Evolutionary conservation across 2,113 vertebrate genomes (phyloP).

Genomic region (Sus scrofa): T2T-Sscrofa CM000817.6:4643001-4643500

Average conservation of each 20-base stretch:
- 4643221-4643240: accelerated
- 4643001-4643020: background rate
- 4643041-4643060: accelerated
- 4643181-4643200: accelerated
- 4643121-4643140: background rate
- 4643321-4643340: too few relatives aligned
- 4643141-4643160: accelerated
- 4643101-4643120: background rate
- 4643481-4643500: background rate
- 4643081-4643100: accelerated
- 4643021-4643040: background rate
- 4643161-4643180: background rate
- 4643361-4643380: background rate
- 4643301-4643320: background rate
- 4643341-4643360: background rate
- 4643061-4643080: background rate
- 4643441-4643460: too few relatives aligned
- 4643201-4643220: background rate
- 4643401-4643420: background rate
- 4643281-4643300: background rate
- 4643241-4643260: background rate
- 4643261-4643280: too few relatives aligned
- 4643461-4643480: background rate
- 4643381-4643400: accelerated
- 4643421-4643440: background rate